Percentiles rank a stretch among this genome's conserved stretches.
phyloP scores from a whole-genome alignment of 2,797 vertebrate species.

The Intellagama lesueurii region DNA sequence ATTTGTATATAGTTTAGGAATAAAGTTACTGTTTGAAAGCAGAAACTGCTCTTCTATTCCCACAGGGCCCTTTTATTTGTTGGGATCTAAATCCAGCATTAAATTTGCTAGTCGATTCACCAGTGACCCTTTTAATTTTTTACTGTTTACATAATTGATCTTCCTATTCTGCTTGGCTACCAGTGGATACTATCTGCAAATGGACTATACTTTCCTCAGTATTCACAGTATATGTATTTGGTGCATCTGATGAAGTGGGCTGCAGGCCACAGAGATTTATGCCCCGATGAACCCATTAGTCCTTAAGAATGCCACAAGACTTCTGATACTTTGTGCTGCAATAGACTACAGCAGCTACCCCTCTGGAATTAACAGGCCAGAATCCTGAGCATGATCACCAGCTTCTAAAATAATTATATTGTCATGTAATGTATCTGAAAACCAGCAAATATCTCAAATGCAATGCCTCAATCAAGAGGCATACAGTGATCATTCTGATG shows the following conservation, averaged over 20 bases:
- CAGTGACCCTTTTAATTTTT: not conserved
- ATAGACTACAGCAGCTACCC: not conserved
- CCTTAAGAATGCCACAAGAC: not conserved
- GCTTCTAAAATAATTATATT: not conserved
- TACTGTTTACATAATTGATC: not conserved
- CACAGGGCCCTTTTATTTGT: no score
- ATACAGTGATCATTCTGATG: constrained; percentile 40
- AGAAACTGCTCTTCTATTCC: no score
- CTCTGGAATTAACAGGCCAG: not conserved
- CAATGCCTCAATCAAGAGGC: constrained; percentile 34
- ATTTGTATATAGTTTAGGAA: no score
- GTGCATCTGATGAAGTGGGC: not conserved
- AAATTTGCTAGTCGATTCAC: no score
- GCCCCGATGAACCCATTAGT: not conserved
- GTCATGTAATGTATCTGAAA: constrained; percentile 32
- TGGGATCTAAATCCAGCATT: no score
- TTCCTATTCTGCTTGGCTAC: not conserved
- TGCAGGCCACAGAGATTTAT: not conserved
- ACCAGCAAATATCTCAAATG: constrained; percentile 37
- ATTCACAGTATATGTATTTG: not conserved
- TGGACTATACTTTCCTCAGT: not conserved
- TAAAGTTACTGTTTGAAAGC: no score
- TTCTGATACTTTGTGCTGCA: not conserved
- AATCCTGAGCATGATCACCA: not conserved
- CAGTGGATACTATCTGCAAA: not conserved